A percentile compares a stretch with the other conserved stretches of the same genome.
Conservation (phyloP, 2,113 vertebrate species). For the Orycteropus afer region DNA sequence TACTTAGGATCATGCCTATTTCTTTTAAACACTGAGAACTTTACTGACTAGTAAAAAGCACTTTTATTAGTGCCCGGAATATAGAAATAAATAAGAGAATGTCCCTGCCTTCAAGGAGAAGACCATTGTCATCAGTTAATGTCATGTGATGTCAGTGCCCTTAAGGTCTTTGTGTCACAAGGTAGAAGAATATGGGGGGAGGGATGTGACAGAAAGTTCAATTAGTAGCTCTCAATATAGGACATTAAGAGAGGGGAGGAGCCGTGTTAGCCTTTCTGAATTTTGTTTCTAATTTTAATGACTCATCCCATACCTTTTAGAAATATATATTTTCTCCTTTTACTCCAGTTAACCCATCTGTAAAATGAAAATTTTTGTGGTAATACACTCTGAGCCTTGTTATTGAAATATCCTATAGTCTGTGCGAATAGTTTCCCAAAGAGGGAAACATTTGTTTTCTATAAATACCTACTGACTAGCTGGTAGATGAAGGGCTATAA, state of each 20-base stretch:
- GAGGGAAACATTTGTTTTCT: background rate
- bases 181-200: background rate
- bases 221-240: background rate
- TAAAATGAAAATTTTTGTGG: background rate
- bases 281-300: background rate
- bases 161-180: background rate
- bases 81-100: background rate
- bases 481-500: background rate
- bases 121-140: background rate
- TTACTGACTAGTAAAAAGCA: background rate
- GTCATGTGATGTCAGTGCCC: background rate
- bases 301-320: background rate
- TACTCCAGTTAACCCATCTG: background rate
- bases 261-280: background rate
- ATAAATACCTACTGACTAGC: background rate
- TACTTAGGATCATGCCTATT: background rate
- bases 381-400: background rate
- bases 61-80: background rate
- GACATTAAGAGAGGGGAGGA: background rate
- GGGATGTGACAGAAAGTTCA: background rate
- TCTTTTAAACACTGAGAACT: background rate
- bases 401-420: background rate
- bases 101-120: background rate
- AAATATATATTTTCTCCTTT: background rate
- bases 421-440: background rate